phyloP scores from a whole-genome alignment of 2,113 vertebrate genomes.

The Tonatia bakeri region DNA sequence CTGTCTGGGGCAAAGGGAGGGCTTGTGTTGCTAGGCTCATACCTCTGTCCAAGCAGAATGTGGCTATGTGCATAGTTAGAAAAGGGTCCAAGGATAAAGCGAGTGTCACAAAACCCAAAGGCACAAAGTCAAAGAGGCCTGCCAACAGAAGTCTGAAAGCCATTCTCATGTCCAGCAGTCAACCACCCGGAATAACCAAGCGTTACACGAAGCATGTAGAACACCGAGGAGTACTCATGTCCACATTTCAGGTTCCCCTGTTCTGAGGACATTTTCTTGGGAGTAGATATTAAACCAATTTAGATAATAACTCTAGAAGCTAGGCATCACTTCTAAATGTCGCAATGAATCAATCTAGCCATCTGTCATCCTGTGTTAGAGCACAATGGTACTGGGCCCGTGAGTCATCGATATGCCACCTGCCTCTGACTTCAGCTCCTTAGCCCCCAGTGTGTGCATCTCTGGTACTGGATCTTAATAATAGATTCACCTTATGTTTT shows the following conservation, averaged over 20 bases:
- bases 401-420: not conserved
- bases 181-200: not conserved
- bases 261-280: not conserved
- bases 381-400: not conserved
- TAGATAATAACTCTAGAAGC: not conserved
- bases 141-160: not conserved
- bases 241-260: not conserved
- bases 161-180: not conserved
- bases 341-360: not conserved
- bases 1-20: not conserved
- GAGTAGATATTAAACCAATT: not conserved
- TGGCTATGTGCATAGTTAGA: not conserved
- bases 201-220: not conserved
- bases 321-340: not conserved
- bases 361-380: not conserved
- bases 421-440: not conserved
- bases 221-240: not conserved
- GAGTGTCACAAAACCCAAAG: not conserved
- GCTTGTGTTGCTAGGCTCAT: not conserved
- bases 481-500: not conserved
- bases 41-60: not conserved
- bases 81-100: not conserved
- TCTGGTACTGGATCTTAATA: not conserved
- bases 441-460: not conserved
- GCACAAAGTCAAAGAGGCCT: not conserved